Evolutionary conservation across 1,140 invertebrate species (phyloP).

Genomic region (Aphidius gifuensis): DNA sequence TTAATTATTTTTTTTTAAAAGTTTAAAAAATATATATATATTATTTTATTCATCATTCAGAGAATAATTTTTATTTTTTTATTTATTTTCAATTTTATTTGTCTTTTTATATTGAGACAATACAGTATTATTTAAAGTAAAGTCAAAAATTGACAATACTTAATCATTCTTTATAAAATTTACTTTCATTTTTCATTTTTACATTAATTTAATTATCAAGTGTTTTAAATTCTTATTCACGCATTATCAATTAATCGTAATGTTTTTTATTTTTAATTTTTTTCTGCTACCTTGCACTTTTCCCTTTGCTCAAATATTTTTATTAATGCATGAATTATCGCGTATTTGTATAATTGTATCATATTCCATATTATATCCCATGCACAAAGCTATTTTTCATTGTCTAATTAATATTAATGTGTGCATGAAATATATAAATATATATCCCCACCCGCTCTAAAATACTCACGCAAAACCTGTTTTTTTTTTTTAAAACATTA

Average conservation of each 20-base stretch:
- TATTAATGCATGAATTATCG: conserved; percentile 36
- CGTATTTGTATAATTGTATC: conserved; percentile 26
- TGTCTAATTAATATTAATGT: conserved; percentile 55
- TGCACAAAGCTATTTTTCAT: conserved; percentile 35
- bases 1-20: conserved; percentile 5
- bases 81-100: neutral
- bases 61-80: conserved; percentile 21
- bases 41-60: neutral
- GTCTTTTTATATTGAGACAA: no score
- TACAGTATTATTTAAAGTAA: no score
- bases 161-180: no score
- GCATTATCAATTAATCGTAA: neutral
- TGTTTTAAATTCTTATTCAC: no score
- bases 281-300: neutral
- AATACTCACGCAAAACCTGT: conserved; percentile 4
- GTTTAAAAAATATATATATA: conserved; percentile 9
- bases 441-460: conserved; percentile 32
- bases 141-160: no score
- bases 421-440: conserved; percentile 48
- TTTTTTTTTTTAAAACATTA: neutral
- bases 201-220: no score
- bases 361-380: conserved; percentile 38
- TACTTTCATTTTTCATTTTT: no score
- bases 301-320: conserved; percentile 10
- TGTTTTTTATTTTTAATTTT: neutral